Conservation (phyloP, 2,888 invertebrate genomes). For the Megamerina dolium region DNA sequence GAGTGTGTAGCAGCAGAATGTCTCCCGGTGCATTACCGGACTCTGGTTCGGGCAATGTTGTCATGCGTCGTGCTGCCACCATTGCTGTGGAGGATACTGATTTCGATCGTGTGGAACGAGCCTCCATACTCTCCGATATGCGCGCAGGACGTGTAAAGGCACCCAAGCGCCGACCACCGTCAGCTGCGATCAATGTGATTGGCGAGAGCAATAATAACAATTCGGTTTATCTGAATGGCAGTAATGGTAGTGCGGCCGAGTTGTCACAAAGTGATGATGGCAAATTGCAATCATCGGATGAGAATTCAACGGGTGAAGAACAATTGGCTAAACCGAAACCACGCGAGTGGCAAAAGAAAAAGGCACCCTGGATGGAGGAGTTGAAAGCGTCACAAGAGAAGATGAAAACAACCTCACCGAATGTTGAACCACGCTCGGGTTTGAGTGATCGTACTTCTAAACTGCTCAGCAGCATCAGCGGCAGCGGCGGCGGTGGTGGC, state of each 20-base stretch:
- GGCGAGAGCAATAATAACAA: conserved; percentile 44
- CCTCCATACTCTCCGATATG: conserved; percentile 59
- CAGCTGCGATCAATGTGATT: conserved; percentile 49
- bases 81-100: conserved; percentile 45
- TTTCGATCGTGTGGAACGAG: conserved; percentile 64
- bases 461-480: too few species aligned
- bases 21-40: conserved; percentile 29
- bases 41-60: conserved; percentile 30
- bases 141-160: conserved; percentile 56
- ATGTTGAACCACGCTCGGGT: conserved; percentile 32
- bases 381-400: conserved; percentile 66
- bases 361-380: conserved; percentile 76
- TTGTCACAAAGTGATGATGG: conserved; percentile 20
- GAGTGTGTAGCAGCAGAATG: conserved; percentile 50
- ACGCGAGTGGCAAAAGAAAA: conserved; percentile 66
- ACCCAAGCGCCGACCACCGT: conserved; percentile 58
- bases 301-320: conserved; percentile 42
- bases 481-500: too few species aligned
- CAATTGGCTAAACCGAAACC: conserved; percentile 58
- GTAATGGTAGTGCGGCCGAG: conserved; percentile 27
- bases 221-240: conserved; percentile 42
- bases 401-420: conserved; percentile 45
- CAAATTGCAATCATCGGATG: conserved; percentile 34
- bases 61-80: conserved; percentile 38
- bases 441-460: conserved; percentile 34